Percentiles rank a stretch among this genome's conserved stretches.
Conservation (phyloP, 2,113 vertebrate species). For the Mesembrinibis cayennensis region DNA sequence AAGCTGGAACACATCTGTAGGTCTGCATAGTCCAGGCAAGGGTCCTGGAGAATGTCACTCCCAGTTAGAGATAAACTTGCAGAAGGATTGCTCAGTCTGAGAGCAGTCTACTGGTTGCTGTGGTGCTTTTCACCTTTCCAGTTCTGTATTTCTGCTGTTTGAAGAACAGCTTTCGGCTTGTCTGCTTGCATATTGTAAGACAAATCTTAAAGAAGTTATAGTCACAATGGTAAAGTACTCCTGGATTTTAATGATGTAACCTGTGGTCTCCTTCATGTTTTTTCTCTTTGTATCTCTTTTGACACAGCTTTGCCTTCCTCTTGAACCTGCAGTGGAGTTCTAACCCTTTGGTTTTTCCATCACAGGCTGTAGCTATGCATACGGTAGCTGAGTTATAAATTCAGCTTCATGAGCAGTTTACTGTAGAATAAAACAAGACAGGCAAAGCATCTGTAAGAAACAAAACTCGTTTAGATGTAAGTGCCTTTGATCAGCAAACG, state of each 20-base stretch:
- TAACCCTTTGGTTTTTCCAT: not conserved
- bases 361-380: not conserved
- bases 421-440: conserved; percentile 9
- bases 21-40: not conserved
- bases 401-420: not conserved
- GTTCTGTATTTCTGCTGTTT: not conserved
- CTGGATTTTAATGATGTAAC: not conserved
- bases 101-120: not conserved
- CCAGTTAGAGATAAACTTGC: not conserved
- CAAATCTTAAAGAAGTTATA: not conserved
- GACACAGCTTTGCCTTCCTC: not conserved
- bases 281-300: not conserved
- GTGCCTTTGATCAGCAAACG: conserved; percentile 37
- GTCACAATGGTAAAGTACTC: not conserved
- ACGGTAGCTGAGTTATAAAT: not conserved
- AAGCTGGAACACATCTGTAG: not conserved
- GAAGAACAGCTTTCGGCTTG: not conserved
- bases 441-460: conserved; percentile 19
- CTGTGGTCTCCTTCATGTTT: not conserved
- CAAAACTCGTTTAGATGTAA: conserved; percentile 15
- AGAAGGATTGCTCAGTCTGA: not conserved
- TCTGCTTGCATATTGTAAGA: not conserved
- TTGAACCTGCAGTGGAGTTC: not conserved
- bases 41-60: not conserved
- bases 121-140: not conserved